phyloP scores from a whole-genome alignment of 2,888 invertebrate species.

The Mimachlamys varia region DNA sequence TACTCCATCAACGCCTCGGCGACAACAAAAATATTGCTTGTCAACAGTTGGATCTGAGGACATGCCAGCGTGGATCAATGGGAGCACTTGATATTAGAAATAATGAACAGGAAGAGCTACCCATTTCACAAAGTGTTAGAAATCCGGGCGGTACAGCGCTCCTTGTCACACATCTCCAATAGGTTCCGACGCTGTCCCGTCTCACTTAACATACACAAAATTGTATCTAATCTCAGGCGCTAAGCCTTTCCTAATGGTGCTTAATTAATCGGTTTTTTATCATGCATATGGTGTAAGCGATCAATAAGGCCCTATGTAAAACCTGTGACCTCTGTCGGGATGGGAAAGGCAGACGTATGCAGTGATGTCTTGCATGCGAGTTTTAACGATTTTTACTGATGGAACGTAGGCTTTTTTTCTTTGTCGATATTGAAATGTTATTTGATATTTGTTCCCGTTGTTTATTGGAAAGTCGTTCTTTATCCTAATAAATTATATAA shows the following conservation, averaged over 20 bases:
- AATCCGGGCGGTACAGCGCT: constrained; percentile 15
- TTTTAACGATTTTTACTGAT: too few relatives aligned
- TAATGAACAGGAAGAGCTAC: constrained; percentile 1
- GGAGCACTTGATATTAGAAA: neutral
- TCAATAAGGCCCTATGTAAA: neutral
- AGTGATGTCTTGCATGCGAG: neutral
- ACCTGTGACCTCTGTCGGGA: neutral
- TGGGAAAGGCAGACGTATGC: neutral
- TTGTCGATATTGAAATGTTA: too few relatives aligned
- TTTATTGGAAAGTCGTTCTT: too few relatives aligned
- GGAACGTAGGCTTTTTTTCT: too few relatives aligned
- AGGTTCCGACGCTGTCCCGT: neutral
- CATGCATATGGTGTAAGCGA: neutral
- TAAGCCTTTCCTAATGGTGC: neutral
- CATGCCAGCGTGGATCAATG: neutral
- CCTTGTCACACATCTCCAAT: neutral
- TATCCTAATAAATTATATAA: too few relatives aligned
- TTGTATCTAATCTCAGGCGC: constrained; percentile 4
- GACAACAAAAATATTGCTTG: constrained; percentile 36
- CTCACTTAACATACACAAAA: constrained; percentile 33
- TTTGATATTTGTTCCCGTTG: too few relatives aligned
- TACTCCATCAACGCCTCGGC: neutral
- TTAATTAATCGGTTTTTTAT: constrained; percentile 33
- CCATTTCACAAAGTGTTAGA: constrained; percentile 34
- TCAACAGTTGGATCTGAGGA: constrained; percentile 14